Evolutionary conservation across 2,797 vertebrate species (phyloP).

Genomic region (Aeoliscus strigatus): DNA sequence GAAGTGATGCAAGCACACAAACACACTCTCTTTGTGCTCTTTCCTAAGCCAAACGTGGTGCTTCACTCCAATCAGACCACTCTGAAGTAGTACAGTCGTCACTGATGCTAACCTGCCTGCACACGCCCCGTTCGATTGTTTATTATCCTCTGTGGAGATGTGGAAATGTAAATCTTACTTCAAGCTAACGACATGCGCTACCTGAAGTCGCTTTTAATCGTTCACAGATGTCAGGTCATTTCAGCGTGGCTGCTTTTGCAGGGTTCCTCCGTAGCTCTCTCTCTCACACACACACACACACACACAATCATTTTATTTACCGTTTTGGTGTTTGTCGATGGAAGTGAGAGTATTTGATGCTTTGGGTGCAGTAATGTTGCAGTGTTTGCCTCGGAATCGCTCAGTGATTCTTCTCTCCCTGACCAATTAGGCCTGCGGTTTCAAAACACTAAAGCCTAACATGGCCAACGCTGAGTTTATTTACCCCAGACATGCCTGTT

Average conservation of each 20-base stretch:
- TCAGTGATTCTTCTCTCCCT: constrained; percentile 60
- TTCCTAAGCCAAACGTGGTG: constrained; percentile 5
- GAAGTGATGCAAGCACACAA: too few relatives aligned
- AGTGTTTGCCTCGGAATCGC: constrained; percentile 59
- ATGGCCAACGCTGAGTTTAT: constrained; percentile 71
- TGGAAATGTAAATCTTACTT: constrained; percentile 82
- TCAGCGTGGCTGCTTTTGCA: constrained; percentile 34
- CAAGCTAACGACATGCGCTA: constrained; percentile 88
- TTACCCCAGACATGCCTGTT: constrained; percentile 75
- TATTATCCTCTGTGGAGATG: constrained; percentile 90
- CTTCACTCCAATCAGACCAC: constrained; percentile 16
- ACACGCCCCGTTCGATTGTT: constrained; percentile 71
- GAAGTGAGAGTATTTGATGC: constrained; percentile 21
- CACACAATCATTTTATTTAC: constrained; percentile 12
- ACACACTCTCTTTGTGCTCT: constrained; percentile 21
- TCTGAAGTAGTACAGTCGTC: constrained; percentile 27
- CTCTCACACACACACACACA: too few relatives aligned
- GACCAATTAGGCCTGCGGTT: constrained; percentile 70
- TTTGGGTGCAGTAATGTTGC: constrained; percentile 62
- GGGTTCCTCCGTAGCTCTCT: constrained; percentile 21
- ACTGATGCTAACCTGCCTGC: constrained; percentile 37
- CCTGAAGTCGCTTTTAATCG: constrained; percentile 86
- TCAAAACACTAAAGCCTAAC: constrained; percentile 70
- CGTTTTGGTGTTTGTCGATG: background rate
- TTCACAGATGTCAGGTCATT: constrained; percentile 81